Evolutionary conservation across 1,140 invertebrate genomes (phyloP), one percentile per base, ranked within the genome.

Genomic region (Hormaphis cornu): DNA sequence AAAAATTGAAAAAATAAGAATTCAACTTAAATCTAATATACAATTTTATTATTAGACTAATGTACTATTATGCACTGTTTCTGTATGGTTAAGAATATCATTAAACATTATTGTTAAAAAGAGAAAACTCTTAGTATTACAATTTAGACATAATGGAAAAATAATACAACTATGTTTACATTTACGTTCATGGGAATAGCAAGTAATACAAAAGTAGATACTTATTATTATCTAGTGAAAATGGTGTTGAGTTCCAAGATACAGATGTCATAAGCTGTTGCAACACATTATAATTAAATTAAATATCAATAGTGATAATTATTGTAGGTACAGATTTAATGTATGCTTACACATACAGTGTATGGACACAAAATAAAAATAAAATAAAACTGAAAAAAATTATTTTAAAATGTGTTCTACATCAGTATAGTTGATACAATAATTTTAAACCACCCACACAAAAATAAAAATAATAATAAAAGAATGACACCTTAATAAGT

Each of bases 11-110:
- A 63, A 66, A 63, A 46, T 46, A 50, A 66, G 22, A 66, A 63
- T 46, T 63, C 58, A 63, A 24, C 58, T 63, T 63, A 66, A 66
- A 66, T 48, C 61, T 66, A 66, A 66, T 66, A 66, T 44, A 50
- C n/a, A 46, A 16, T 50, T 66, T 66, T 66, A 66, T 66, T 66
- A 66, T 48, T 33, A 63, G 24, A 35, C 61, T 66, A 66, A 66
- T 50, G 61, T 66, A 48, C 35, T 66, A 35, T 50, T n/a, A n/a
- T n/a, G n/a, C n/a, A 28, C 50, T 50, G 12, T 30, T 66, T 22
- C n/a, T 16, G 18, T 48, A 30, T 35, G 28, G 50, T 26, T 35
- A 37, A 14, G 14, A 42, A 44, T 42, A 40, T 44, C 35, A 9
- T 61, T 18, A 44, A 44, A 28, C 40, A 61, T 61, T 48, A 48